phyloP scores from a whole-genome alignment of 2,113 vertebrate species.

The Clarias macrocephalus region DNA sequence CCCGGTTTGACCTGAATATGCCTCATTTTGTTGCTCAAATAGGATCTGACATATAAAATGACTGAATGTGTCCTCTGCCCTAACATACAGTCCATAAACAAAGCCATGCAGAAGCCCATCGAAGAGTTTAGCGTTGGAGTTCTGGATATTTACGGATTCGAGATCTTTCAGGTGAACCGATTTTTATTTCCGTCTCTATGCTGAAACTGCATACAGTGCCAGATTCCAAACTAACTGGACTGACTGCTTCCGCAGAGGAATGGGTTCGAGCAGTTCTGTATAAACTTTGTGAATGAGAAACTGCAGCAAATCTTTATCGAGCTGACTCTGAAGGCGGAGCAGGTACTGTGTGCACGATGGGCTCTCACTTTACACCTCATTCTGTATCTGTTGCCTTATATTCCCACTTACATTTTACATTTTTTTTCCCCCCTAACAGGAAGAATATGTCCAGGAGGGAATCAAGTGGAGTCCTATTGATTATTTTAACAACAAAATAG shows the following conservation, averaged over 20 bases:
- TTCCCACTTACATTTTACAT: too few relatives aligned
- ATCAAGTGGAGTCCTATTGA: slow-evolving; percentile 96
- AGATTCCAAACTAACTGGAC: not conserved
- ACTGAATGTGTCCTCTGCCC: not conserved
- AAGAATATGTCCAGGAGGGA: slow-evolving; percentile 96
- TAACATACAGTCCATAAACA: slow-evolving; percentile 83
- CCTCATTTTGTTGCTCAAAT: not conserved
- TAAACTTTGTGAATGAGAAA: slow-evolving; percentile 98
- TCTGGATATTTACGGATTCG: slow-evolving; percentile 96
- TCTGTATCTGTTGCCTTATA: not conserved
- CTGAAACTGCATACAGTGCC: not conserved
- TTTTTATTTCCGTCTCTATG: not conserved
- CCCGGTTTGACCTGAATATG: too few relatives aligned
- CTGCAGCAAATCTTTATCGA: slow-evolving; percentile 99
- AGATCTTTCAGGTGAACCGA: slow-evolving; percentile 90
- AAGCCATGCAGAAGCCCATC: slow-evolving; percentile 87
- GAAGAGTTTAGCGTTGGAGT: slow-evolving; percentile 93
- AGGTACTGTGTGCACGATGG: slow-evolving; percentile 70
- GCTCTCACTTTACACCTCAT: not conserved
- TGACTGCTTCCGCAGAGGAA: slow-evolving; percentile 78
- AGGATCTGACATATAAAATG: not conserved
- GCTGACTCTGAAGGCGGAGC: slow-evolving; percentile 94
- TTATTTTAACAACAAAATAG: slow-evolving; percentile 98
- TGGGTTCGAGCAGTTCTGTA: slow-evolving; percentile 98
- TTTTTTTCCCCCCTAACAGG: slow-evolving; percentile 67